Conservation (phyloP, 2,113 vertebrate genomes). For the Onychorhynchus coronatus region DNA sequence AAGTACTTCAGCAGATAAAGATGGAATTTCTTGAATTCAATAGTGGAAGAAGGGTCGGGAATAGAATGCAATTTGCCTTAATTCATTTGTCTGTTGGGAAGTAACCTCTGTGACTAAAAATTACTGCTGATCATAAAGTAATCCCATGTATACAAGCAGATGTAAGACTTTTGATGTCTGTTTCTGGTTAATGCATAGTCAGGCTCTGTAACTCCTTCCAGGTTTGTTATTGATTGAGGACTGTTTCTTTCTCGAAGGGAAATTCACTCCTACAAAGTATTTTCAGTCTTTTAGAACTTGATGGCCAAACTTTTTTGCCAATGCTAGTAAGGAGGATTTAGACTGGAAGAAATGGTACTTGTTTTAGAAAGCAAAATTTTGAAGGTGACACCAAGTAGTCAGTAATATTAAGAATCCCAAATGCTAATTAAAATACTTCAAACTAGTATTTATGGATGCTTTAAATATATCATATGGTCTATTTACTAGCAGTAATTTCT, state of each 20-base stretch:
- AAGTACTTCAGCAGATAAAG: not conserved
- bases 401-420: not conserved
- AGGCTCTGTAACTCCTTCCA: not conserved
- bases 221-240: not conserved
- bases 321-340: not conserved
- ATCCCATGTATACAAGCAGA: not conserved
- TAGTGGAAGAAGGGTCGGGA: not conserved
- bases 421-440: not conserved
- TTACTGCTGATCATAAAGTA: not conserved
- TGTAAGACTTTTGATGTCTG: not conserved
- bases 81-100: not conserved
- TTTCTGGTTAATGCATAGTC: not conserved
- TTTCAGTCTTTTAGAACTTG: not conserved
- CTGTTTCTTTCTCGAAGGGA: not conserved
- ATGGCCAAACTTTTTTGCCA: not conserved
- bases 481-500: not conserved
- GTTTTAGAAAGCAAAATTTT: not conserved
- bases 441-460: not conserved
- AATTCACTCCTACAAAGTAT: not conserved
- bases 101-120: constrained; percentile 11
- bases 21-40: not conserved
- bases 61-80: not conserved
- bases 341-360: not conserved
- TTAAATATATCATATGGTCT: not conserved
- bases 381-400: not conserved